Base-by-base conservation (phyloP, 64 coral and sea anemone genomes). In the Pachyseris speciosa region DNA sequence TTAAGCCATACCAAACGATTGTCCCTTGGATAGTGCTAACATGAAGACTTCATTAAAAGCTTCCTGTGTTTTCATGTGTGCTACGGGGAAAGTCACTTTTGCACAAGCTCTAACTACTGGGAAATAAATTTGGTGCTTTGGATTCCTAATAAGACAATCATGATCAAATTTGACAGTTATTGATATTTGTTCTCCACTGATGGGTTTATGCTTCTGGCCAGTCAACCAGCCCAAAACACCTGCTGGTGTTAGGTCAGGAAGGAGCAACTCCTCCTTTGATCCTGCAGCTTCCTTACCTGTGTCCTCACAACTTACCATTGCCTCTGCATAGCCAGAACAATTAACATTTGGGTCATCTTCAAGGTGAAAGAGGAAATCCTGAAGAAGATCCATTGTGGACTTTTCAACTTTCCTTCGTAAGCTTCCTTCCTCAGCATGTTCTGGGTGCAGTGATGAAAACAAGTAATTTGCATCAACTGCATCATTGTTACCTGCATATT, bases 221-320 rank as follows among this genome's bases (percentile, higher is more conserved):
- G 91, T 94, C 25, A 94, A 58, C 91, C 91, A 94, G 24, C 91
- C 91, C 43, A 92, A 50, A 24, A 93, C 73, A 45, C 91, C 91
- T 68, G 91, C 37, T 50, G 76, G 85, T 88, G 83, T 52, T 2
- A 83, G 37, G 33, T 91, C 89, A 74, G 88, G 88, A 71, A 68
- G 29, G 45, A 61, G 79, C 15, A 83, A 64, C 55, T 83, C 31
- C 39, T 83, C 79, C 27, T 83, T 69, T 26, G 25, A 39, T 32
- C 26, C 28, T 37, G 51, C 74, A 66, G 29, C 5, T 66, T 66
- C 63, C 20, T 26, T 30, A 47, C 33, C 76, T 59, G 7, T 47
- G 59, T 48, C 68, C 28, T 84, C 69, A 60, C 52, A n/a, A 29
- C 83, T 87, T 64, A 38, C 65, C 15, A 59, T 80, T 80, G 58